phyloP scores from a whole-genome alignment of 2,797 vertebrate species.

The Halcyon leucocephala region DNA sequence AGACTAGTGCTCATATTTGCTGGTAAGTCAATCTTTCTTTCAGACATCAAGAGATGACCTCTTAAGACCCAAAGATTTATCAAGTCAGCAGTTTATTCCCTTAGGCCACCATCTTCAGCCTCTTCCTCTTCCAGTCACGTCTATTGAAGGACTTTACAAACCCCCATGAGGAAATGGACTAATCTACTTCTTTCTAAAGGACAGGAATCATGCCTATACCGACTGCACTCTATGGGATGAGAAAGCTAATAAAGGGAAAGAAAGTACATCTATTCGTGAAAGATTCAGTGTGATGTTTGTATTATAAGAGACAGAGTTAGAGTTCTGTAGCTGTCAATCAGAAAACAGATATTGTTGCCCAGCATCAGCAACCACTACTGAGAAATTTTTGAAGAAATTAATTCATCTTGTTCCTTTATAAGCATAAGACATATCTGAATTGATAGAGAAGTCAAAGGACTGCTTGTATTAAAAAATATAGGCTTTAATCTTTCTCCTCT shows the following conservation, averaged over 20 bases:
- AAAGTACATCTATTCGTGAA: constrained; percentile 66
- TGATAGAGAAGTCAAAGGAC: background rate
- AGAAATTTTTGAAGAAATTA: background rate
- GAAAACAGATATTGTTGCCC: background rate
- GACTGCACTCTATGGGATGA: constrained; percentile 57
- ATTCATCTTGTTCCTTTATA: background rate
- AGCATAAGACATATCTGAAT: background rate
- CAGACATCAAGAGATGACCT: constrained; percentile 81
- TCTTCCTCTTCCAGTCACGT: constrained; percentile 82
- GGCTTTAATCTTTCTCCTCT: background rate
- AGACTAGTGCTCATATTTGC: constrained; percentile 71
- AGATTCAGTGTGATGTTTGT: constrained; percentile 63
- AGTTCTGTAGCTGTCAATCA: constrained; percentile 41
- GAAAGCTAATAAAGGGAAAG: constrained; percentile 79
- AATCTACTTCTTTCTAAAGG: constrained; percentile 82
- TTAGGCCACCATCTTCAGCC: constrained; percentile 72
- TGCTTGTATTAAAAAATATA: background rate
- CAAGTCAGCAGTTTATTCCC: constrained; percentile 83
- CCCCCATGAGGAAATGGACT: constrained; percentile 79
- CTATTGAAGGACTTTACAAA: constrained; percentile 76
- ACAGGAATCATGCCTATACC: constrained; percentile 73
- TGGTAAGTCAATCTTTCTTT: constrained; percentile 81
- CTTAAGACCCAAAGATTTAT: constrained; percentile 83
- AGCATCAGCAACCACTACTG: background rate
- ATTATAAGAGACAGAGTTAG: constrained; percentile 55